Evolutionary conservation across 2,113 vertebrate species (phyloP).

Genomic region (Stegastes partitus): DNA sequence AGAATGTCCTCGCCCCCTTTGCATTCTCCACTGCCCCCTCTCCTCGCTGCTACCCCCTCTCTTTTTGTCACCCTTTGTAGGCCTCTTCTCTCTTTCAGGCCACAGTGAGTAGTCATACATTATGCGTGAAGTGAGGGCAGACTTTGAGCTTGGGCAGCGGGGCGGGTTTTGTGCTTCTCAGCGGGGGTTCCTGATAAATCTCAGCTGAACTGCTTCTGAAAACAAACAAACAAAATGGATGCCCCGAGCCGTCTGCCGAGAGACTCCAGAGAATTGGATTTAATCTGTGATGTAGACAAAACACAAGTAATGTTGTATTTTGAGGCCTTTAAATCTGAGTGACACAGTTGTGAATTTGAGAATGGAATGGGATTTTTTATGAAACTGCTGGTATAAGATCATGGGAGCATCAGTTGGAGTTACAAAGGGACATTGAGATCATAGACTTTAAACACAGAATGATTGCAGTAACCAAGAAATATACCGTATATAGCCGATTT

Average conservation of each 20-base stretch:
- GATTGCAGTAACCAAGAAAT: too few species aligned
- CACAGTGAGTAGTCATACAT: slow-evolving; percentile 55
- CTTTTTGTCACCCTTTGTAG: slow-evolving; percentile 15
- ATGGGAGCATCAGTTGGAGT: too few species aligned
- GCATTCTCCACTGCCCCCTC: slow-evolving; percentile 4
- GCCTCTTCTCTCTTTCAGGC: slow-evolving; percentile 36
- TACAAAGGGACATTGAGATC: too few species aligned
- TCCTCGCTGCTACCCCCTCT: background rate
- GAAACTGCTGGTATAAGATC: too few species aligned
- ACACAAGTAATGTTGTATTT: background rate
- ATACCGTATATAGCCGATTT: too few species aligned
- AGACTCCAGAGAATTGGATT: slow-evolving; percentile 10
- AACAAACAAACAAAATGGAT: slow-evolving; percentile 60
- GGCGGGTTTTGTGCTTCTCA: slow-evolving; percentile 43
- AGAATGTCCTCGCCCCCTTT: background rate
- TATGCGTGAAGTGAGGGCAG: slow-evolving; percentile 41
- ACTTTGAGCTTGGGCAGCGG: slow-evolving; percentile 25
- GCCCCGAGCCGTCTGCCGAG: slow-evolving; percentile 19
- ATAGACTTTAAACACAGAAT: too few species aligned
- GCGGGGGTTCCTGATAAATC: slow-evolving; percentile 55
- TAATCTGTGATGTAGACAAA: slow-evolving; percentile 27
- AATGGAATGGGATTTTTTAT: background rate
- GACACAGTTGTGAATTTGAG: background rate
- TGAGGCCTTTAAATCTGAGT: background rate
- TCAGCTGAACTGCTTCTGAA: slow-evolving; percentile 33